Evolutionary conservation across 2,113 vertebrate genomes (phyloP).

Genomic region (Sturnira hondurensis): DNA sequence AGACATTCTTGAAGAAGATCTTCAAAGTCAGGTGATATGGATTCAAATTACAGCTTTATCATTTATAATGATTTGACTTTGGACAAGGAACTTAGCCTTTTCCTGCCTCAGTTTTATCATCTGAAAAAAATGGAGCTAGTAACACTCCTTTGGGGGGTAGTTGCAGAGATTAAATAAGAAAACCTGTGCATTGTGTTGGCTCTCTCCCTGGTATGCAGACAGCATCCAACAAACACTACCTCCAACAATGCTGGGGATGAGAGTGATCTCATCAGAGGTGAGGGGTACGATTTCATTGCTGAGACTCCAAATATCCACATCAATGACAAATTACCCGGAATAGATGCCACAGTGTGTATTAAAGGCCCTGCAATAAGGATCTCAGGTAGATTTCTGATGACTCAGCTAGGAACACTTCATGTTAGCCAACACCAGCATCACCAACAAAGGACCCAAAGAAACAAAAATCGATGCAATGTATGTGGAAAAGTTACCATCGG

Average conservation of each 20-base stretch:
- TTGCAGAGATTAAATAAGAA: neutral
- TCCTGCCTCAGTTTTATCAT: neutral
- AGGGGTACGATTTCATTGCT: neutral
- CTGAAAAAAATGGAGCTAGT: neutral
- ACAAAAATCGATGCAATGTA: neutral
- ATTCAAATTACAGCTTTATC: neutral
- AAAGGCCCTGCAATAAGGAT: neutral
- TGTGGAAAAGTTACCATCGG: neutral
- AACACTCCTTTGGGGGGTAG: neutral
- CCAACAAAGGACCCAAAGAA: neutral
- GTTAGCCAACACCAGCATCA: neutral
- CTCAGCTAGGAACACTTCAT: neutral
- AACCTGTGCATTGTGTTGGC: neutral
- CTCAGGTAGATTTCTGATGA: neutral
- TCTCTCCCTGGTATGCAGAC: neutral
- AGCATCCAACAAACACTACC: neutral
- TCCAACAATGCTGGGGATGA: neutral
- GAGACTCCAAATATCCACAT: neutral
- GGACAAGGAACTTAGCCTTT: neutral
- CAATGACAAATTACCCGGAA: neutral
- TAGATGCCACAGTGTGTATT: neutral
- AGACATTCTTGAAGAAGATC: neutral
- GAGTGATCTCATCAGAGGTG: neutral
- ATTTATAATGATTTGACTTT: neutral
- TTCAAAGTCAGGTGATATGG: neutral